Conservation (phyloP, 2,888 invertebrate genomes). For the Hyposoter dolosus region DNA sequence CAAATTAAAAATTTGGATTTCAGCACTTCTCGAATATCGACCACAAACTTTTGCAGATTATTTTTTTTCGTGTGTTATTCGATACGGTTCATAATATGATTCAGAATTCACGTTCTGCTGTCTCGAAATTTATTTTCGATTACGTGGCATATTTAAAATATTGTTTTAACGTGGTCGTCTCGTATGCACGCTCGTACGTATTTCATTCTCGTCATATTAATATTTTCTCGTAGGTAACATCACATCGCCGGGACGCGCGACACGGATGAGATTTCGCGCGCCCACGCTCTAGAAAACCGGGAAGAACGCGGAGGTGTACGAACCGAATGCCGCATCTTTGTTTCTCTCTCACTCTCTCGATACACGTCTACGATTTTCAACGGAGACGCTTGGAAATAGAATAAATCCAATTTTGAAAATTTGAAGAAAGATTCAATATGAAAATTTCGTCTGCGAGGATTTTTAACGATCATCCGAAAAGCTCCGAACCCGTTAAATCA, state of each 20-base stretch:
- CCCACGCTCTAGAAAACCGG: conserved; percentile 73
- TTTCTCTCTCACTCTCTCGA: neutral
- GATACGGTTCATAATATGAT: too few species aligned
- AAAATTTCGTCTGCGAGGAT: neutral
- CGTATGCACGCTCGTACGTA: conserved; percentile 15
- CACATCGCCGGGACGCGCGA: conserved; percentile 56
- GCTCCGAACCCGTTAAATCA: neutral
- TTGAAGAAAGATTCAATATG: neutral
- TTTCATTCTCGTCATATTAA: conserved; percentile 35
- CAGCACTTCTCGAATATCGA: too few species aligned
- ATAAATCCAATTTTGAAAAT: neutral
- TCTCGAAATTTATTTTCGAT: conserved; percentile 44
- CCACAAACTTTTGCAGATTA: too few species aligned
- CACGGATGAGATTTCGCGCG: conserved; percentile 70
- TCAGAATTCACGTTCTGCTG: neutral
- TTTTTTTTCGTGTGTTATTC: conserved; percentile 16
- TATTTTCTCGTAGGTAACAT: conserved; percentile 49
- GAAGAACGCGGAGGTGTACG: conserved; percentile 67
- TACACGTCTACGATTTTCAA: conserved; percentile 3
- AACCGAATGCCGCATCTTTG: conserved; percentile 2
- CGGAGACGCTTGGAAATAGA: neutral
- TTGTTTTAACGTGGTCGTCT: conserved; percentile 45
- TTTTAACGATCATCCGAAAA: neutral
- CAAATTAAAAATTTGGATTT: too few species aligned
- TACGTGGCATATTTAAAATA: conserved; percentile 25